Base-by-base conservation (phyloP, 2,113 vertebrate genomes). In the Tamias sibiricus region DNA sequence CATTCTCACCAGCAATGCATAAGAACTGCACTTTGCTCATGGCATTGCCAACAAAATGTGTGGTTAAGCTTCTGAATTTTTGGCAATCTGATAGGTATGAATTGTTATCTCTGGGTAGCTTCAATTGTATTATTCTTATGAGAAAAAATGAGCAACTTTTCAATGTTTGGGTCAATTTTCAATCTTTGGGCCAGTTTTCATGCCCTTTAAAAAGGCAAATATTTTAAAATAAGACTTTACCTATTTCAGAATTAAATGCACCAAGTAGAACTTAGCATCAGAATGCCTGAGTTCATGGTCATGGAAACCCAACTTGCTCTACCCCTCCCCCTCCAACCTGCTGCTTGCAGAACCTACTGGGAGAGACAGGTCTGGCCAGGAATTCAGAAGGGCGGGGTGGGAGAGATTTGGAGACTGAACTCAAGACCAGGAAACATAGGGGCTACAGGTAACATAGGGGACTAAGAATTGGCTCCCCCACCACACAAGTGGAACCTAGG, bases 141-240 rank as follows among this genome's bases (percentile, higher is more conserved):
- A 30, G 0, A 71, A 69, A 91, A 86, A 89, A 49, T n/a, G 74
- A 95, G 32, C 32, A 76, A 47, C 35, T 87, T 74, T 74, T 83
- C 54, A 91, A 44, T 75, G 66, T 88, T 95, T 91, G 42, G 74
- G 68, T 79, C 64, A 20, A 83, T 40, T 92, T 95, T 92, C 47
- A 47, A 74, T 69, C 59, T 96, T 82, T 95, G 74, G 85, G 47
- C 52, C 89, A 52, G 40, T 32, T 42, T 85, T 96, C 59, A 47
- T 68, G 66, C 87, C 37, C 81, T 92, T 80, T 91, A 77, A 96
- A 79, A 95, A 84, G 37, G 44, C 37, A 91, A 75, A 80, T 30
- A 54, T 26, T 96, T 90, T 68, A 91, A 79, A 93, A 35, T 75
- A 90, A 83, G 22, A 83, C 75, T 74, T 75, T 54, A 69, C 22